Percentiles rank a stretch among this genome's conserved stretches.
Evolutionary conservation across 2,113 vertebrate species (phyloP).

Genomic region (Chaetorhynchus papuensis): DNA sequence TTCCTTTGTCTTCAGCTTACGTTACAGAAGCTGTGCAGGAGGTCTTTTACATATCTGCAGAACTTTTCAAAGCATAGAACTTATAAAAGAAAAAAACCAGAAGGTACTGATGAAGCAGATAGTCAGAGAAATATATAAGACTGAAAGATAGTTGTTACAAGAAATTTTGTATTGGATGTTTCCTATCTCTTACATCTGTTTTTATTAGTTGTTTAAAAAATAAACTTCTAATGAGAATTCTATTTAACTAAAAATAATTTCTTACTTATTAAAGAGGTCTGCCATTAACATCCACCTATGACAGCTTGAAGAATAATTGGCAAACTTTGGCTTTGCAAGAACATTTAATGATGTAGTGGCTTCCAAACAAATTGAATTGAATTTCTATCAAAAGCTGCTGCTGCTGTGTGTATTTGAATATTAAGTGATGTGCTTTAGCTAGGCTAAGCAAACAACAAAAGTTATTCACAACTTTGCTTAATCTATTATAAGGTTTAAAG

Average conservation of each 20-base stretch:
- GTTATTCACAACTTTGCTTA: neutral
- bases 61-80: neutral
- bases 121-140: neutral
- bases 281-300: neutral
- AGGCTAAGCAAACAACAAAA: neutral
- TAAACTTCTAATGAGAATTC: neutral
- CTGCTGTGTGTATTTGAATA: neutral
- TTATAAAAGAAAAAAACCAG: neutral
- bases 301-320: neutral
- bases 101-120: neutral
- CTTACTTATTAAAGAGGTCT: neutral
- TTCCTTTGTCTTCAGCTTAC: neutral
- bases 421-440: neutral
- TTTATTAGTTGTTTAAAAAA: neutral
- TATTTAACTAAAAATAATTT: neutral
- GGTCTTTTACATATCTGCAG: neutral
- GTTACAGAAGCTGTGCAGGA: neutral
- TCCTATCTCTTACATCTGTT: neutral
- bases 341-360: neutral
- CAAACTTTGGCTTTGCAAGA: neutral
- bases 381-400: neutral
- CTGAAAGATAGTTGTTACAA: neutral
- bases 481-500: neutral
- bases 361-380: neutral
- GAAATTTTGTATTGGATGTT: neutral